Evolutionary conservation across 1,140 invertebrate species (phyloP), one percentile per base, ranked within the genome.

Genomic region (Calosoma granatense): DNA sequence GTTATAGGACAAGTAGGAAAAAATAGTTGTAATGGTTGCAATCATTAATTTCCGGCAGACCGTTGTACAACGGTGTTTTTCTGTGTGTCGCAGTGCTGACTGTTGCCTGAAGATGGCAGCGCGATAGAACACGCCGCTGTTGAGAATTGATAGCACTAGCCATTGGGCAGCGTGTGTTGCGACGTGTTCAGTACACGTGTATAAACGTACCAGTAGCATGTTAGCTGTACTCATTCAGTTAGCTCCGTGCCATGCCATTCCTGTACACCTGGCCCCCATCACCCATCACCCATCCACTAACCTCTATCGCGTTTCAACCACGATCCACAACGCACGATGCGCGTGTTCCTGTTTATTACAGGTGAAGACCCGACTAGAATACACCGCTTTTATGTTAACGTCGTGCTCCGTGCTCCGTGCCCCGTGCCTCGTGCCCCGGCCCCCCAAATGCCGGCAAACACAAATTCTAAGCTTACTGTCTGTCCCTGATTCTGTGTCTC

Each of bases 61-160:
- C 26, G 14, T 4, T 30, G 26, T 30, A 30, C 14, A 30, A 14
- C 26, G 14, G 26, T 47, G 41, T 47, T 47, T 47, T 47, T 47
- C 41, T 47, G 15, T 36, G 26, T 6, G 6, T 36, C 41, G 15
- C 41, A 17, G 4, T 47, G 41, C 41, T 47, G 41, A 47, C 41
- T 47, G 41, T 47, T 47, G 41, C 41, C 41, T 47, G 41, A 47
- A 47, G 41, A 47, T 47, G 41, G 41, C 41, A 47, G 9, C 41
- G 41, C 9, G 41, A 47, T 47, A 47, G 41, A 47, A 47, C 41
- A 47, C 41, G 41, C 41, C 15, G 17, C 9, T 47, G 41, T 17
- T 4, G 41, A 47, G 9, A 47, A 47, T 47, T 47, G 41, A 47
- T 47, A 47, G 41, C 41, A 47, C 9, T 47, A 17, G 17, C 41